These are phyloP conservation scores for Triplophysa dalaica DNA, from an alignment of 2,113 vertebrate species.

Conservation along the genomic window DNA sequence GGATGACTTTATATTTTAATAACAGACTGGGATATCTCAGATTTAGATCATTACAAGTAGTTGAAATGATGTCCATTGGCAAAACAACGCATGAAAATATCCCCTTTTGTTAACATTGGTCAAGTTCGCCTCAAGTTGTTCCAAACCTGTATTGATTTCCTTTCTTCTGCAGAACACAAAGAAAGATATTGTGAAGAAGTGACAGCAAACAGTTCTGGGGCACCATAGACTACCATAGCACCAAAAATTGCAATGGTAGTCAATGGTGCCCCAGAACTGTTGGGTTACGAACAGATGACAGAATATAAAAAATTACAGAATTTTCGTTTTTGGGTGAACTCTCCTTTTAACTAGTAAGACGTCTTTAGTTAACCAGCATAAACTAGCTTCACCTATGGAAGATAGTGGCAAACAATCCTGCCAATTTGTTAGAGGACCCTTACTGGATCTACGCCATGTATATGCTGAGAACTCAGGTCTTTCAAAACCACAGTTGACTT, in stretches of 20 bases:
- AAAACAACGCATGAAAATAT: neutral
- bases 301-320: no score
- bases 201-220: no score
- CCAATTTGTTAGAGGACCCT: slow-evolving; percentile 1
- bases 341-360: no score
- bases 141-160: no score
- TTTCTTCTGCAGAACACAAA: no score
- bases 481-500: slow-evolving; percentile 3
- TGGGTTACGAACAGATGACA: no score
- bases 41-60: neutral
- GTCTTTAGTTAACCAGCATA: neutral
- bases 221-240: no score
- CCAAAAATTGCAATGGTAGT: no score
- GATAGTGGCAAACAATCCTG: neutral
- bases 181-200: no score
- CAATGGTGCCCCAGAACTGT: no score
- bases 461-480: slow-evolving; percentile 20
- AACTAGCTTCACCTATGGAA: neutral
- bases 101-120: neutral
- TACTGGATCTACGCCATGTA: slow-evolving; percentile 5
- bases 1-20: neutral
- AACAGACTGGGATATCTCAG: neutral
- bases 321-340: no score
- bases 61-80: neutral
- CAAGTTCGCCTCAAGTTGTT: no score